These are phyloP conservation scores for Lepisosteus oculatus DNA, from an alignment of 2,113 vertebrate genomes.

Conservation along the genomic window DNA sequence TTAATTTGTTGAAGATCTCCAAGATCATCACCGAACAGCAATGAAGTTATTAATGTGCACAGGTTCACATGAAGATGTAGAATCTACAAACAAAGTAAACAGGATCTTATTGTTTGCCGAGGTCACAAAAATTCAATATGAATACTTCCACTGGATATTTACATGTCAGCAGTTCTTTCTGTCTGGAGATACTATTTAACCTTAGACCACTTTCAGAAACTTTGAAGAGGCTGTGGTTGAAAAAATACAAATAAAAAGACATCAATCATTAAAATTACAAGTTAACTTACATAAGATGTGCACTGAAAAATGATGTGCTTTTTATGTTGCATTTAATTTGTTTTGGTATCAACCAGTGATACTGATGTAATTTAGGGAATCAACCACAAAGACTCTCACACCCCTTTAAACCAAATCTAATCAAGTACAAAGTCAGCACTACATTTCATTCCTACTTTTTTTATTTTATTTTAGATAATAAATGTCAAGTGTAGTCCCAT, in stretches of 20 bases:
- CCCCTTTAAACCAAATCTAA: slow-evolving; percentile 29
- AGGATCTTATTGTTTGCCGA: no score
- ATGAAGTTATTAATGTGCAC: no score
- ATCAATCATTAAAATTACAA: neutral
- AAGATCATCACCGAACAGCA: no score
- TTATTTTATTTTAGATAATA: slow-evolving; percentile 35
- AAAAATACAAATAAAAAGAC: neutral
- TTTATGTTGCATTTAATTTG: slow-evolving; percentile 23
- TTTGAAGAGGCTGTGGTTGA: neutral
- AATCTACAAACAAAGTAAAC: no score
- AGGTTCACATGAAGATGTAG: no score
- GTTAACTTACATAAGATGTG: neutral
- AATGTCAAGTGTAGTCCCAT: slow-evolving; percentile 37
- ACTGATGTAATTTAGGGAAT: slow-evolving; percentile 35
- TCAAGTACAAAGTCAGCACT: slow-evolving; percentile 20
- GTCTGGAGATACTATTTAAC: no score
- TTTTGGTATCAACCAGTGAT: slow-evolving; percentile 31
- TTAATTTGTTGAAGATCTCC: no score
- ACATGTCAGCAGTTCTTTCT: no score
- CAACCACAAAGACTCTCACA: slow-evolving; percentile 18
- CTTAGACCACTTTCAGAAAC: no score
- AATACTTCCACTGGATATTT: no score
- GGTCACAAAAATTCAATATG: no score
- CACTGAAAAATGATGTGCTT: neutral
- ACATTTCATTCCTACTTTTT: slow-evolving; percentile 13